phyloP scores from a whole-genome alignment of 2,113 vertebrate species.

The Odocoileus hemionus region DNA sequence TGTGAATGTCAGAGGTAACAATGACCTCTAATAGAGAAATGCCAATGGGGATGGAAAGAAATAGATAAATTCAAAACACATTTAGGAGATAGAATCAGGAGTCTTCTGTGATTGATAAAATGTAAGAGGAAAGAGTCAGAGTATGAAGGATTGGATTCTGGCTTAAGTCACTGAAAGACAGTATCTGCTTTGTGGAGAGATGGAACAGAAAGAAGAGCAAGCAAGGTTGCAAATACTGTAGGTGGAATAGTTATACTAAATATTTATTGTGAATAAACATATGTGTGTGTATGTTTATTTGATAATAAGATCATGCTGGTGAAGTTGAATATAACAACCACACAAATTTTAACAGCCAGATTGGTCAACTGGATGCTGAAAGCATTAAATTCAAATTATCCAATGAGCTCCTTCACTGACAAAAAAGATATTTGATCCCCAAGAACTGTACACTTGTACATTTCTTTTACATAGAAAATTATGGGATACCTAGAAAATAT shows the following conservation, averaged over 20 bases:
- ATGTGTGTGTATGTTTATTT: not conserved
- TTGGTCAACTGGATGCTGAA: not conserved
- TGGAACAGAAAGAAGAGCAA: not conserved
- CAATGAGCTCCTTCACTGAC: not conserved
- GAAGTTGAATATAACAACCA: not conserved
- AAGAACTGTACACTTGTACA: not conserved
- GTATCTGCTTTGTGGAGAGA: not conserved
- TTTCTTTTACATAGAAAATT: not conserved
- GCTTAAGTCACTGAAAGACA: not conserved
- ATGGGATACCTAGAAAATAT: not conserved
- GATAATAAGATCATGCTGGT: not conserved
- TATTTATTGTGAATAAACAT: not conserved
- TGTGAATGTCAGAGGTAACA: not conserved
- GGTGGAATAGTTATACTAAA: not conserved
- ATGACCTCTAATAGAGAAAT: not conserved
- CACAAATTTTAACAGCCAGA: not conserved
- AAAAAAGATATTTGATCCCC: not conserved
- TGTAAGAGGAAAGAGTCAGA: not conserved
- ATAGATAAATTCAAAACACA: not conserved
- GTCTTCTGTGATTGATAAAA: not conserved
- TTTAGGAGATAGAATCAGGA: not conserved
- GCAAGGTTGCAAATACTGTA: not conserved
- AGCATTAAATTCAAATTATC: not conserved
- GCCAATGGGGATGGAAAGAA: not conserved
- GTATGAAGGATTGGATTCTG: not conserved